These are phyloP conservation scores for Brachyistius frenatus DNA, from an alignment of 2,113 vertebrate species.

Conservation along the genomic window DNA sequence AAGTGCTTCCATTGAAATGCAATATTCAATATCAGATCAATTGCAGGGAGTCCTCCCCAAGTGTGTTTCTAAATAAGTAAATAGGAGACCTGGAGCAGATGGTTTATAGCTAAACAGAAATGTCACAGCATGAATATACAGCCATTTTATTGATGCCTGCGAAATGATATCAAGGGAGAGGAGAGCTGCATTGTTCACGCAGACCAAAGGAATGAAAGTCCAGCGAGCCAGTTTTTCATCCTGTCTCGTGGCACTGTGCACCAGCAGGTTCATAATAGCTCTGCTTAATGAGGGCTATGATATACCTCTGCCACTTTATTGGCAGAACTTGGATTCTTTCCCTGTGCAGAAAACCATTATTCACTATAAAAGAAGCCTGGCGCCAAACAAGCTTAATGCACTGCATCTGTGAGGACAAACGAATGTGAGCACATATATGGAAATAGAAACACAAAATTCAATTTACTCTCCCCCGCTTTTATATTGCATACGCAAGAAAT, in stretches of 20 bases:
- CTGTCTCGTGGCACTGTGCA: constrained; percentile 66
- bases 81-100: constrained; percentile 22
- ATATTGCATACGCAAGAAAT: neutral
- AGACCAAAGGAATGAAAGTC: constrained; percentile 56
- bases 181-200: constrained; percentile 57
- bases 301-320: constrained; percentile 77
- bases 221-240: constrained; percentile 67
- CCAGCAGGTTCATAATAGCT: constrained; percentile 76
- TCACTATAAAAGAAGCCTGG: constrained; percentile 66
- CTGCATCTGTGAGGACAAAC: constrained; percentile 34
- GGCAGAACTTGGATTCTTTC: constrained; percentile 65
- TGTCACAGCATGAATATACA: constrained; percentile 54
- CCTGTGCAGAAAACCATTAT: constrained; percentile 66
- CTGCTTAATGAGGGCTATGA: constrained; percentile 79
- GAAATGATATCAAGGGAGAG: constrained; percentile 58
- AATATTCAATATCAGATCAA: constrained; percentile 17
- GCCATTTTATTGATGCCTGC: constrained; percentile 48
- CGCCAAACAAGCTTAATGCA: constrained; percentile 52
- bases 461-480: constrained; percentile 5
- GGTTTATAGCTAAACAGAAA: constrained; percentile 59
- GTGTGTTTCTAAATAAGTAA: constrained; percentile 22
- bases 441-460: constrained; percentile 36
- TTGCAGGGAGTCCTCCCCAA: constrained; percentile 10
- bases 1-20: constrained; percentile 10
- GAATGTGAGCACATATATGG: constrained; percentile 21